Base-by-base conservation (phyloP, 2,888 invertebrate genomes). In the Tyria jacobaeae region DNA sequence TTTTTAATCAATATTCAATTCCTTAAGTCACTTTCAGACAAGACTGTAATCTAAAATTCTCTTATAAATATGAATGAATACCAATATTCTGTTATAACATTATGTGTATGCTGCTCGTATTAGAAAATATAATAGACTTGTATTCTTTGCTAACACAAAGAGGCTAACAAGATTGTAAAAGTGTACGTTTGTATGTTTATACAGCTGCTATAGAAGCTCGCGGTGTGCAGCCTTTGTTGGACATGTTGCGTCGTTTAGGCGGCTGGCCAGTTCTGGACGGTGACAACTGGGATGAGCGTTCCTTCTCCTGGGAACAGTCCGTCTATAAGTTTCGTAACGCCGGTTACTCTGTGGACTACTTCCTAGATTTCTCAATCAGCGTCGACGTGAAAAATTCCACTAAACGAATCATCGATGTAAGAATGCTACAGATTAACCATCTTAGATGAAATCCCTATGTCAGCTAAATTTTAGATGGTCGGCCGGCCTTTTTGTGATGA, bases 181-280 rank as follows among this genome's bases (percentile, higher is more conserved):
- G 7, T 41, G 21, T 44, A 44, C 10, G 1, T 44, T 12, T 53
- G 9, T 53, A 15, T 53, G 10, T 53, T 3, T 53, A 6, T 39
- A 9, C 35, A 98, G 98, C 96, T 71, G 89, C 96, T 24, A 98
- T 99, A 78, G 98, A 99, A 84, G 92, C 95, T 3, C 95, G 96
- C 54, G 98, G 98, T 0, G 87, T 97, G 49, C 89, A 92, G 3
- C 98, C 98, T 0, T 95, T 99, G 44, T 88, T 95, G 60, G 91
- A 94, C 0, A 96, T 98, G 84, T 89, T 99, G 58, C 94, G 94
- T 39, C 93, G 95, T n/a, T 94, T 99, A 25, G 99, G 99, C 0
- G 98, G 98, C 3, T 99, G 99, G 99, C 99, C 99, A 0, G 96
- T 97, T n/a, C 91, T 98, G 41, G 96, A 96, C 71, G 98, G 96